A percentile compares a stretch with the other conserved stretches of the same genome.
phyloP scores from a whole-genome alignment of 2,797 vertebrate species.

The Alcedo quadribrachys region DNA sequence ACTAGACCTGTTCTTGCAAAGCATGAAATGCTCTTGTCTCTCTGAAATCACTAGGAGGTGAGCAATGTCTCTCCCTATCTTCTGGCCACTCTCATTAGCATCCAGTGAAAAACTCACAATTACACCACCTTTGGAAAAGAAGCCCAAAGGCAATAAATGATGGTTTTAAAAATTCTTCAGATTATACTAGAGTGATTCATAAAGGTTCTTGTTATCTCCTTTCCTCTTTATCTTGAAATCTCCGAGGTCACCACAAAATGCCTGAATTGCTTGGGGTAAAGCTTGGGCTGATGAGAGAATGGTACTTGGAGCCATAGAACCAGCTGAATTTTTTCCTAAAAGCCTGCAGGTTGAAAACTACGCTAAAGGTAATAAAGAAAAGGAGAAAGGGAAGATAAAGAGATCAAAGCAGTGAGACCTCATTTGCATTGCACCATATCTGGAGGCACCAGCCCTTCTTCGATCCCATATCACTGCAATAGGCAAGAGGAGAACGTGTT shows the following conservation, averaged over 20 bases:
- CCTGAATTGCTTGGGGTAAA: slow-evolving; percentile 4
- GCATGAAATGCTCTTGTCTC: neutral
- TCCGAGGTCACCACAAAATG: slow-evolving; percentile 52
- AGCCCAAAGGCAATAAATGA: slow-evolving; percentile 33
- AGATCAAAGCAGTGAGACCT: slow-evolving; percentile 47
- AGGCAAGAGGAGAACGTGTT: slow-evolving; percentile 49
- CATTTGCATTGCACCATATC: slow-evolving; percentile 47
- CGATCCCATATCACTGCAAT: neutral
- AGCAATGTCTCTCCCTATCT: neutral
- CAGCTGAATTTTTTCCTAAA: slow-evolving; percentile 21
- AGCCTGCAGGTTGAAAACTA: slow-evolving; percentile 44
- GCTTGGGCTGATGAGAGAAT: neutral
- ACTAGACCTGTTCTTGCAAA: neutral
- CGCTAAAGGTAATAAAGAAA: slow-evolving; percentile 8
- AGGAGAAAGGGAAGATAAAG: slow-evolving; percentile 56
- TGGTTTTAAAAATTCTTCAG: slow-evolving; percentile 46
- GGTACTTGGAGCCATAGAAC: slow-evolving; percentile 4
- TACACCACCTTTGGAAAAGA: slow-evolving; percentile 20
- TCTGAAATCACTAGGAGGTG: neutral
- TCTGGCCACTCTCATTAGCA: slow-evolving; percentile 29
- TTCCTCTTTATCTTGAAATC: slow-evolving; percentile 57
- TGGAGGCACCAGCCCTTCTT: slow-evolving; percentile 43
- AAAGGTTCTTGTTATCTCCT: slow-evolving; percentile 53
- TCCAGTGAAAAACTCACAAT: neutral
- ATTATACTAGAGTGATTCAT: slow-evolving; percentile 56